Conservation (phyloP, 1,140 invertebrate species). For the Drosophila pseudoananassae region DNA sequence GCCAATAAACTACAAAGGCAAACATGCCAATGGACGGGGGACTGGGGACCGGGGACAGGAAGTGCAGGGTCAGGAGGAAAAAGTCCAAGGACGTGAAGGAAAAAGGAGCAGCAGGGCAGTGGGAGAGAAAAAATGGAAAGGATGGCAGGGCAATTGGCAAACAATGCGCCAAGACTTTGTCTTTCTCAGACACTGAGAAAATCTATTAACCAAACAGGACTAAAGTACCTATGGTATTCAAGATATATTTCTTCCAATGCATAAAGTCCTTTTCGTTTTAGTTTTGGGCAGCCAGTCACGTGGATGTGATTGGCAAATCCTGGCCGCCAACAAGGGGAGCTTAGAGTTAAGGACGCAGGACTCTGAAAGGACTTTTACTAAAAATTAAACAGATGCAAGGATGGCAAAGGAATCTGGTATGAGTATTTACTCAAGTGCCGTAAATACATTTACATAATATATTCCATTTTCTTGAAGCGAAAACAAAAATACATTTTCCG, state of each 20-base stretch:
- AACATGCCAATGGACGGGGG: constrained; percentile 65
- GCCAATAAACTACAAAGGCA: constrained; percentile 81
- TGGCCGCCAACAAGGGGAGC: constrained; percentile 19
- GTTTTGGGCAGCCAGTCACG: constrained; percentile 18
- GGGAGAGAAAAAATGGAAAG: background rate
- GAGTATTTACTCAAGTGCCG: too few relatives aligned
- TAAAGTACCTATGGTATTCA: background rate
- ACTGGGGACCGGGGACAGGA: constrained; percentile 12
- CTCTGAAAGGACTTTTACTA: too few relatives aligned
- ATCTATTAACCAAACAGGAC: background rate
- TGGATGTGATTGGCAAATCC: constrained; percentile 43
- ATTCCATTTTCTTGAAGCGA: background rate
- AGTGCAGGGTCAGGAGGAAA: constrained; percentile 13
- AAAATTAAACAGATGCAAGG: constrained; percentile 7
- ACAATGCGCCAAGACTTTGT: constrained; percentile 77
- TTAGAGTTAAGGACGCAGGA: too few relatives aligned
- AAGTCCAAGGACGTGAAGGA: constrained; percentile 6
- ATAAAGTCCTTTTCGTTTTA: background rate
- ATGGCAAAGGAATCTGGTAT: too few relatives aligned
- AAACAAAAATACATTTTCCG: background rate
- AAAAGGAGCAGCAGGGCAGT: constrained; percentile 2
- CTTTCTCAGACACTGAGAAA: constrained; percentile 26
- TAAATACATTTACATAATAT: background rate
- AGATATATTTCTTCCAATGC: background rate
- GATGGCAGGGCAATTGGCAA: constrained; percentile 65